These are phyloP conservation scores for Dicrurus megarhynchus DNA, from an alignment of 2,113 vertebrate species.

Conservation along the genomic window DNA sequence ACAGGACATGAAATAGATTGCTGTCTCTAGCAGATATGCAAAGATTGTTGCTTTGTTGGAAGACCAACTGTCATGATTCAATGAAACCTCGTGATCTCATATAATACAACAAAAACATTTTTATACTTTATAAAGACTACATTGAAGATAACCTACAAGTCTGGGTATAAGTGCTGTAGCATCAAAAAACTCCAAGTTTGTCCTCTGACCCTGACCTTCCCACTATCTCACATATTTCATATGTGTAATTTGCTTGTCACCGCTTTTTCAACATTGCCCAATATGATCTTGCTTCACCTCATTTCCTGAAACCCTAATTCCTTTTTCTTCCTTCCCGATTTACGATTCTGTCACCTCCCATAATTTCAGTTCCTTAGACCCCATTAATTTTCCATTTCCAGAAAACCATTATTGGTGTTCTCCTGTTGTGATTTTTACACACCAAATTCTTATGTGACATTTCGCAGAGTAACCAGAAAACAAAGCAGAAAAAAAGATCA, in stretches of 20 bases:
- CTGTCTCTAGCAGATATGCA: background rate
- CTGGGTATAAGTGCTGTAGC: background rate
- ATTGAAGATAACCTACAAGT: background rate
- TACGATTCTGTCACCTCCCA: background rate
- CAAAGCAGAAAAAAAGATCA: background rate
- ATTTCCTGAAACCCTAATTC: background rate
- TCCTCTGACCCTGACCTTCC: background rate
- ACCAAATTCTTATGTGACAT: background rate
- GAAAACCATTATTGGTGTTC: background rate
- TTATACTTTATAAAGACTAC: background rate
- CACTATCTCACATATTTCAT: background rate
- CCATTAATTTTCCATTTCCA: background rate
- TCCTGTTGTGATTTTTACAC: background rate
- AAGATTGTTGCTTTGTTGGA: background rate
- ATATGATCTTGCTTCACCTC: background rate
- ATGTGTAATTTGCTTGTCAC: background rate
- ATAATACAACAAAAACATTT: background rate
- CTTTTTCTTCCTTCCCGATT: background rate
- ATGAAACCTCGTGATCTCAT: background rate
- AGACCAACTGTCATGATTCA: background rate
- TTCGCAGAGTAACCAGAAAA: background rate
- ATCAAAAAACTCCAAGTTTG: background rate
- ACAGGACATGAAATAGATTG: background rate
- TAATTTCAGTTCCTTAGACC: background rate
- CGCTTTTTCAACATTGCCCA: background rate